Conservation (phyloP, 1,140 invertebrate genomes). For the Neotoxoptera formosana region DNA sequence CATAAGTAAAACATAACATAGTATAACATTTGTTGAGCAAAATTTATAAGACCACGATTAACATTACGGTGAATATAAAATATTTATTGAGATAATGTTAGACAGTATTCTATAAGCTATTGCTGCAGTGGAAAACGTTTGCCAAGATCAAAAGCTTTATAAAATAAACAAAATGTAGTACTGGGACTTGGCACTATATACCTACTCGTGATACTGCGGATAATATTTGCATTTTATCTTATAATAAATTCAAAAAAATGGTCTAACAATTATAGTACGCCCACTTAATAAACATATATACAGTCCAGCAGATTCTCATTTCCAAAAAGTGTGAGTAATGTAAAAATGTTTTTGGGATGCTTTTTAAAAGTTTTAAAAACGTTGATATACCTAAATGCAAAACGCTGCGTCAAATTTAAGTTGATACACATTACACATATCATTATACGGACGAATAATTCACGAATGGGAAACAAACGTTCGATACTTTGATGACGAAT, state of each 20-base stretch:
- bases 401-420: not conserved
- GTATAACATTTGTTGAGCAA: not conserved
- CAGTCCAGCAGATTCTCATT: not conserved
- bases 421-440: not conserved
- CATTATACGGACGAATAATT: not conserved
- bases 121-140: not conserved
- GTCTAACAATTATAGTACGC: not conserved
- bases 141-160: slow-evolving; percentile 1
- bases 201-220: not conserved
- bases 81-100: not conserved
- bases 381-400: not conserved
- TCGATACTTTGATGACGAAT: not conserved
- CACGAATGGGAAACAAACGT: not conserved
- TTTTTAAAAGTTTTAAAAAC: not conserved
- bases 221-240: not conserved
- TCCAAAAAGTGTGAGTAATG: not conserved
- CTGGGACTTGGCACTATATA: not conserved
- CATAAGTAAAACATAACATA: too few relatives aligned
- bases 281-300: not conserved
- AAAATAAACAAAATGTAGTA: not conserved
- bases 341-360: too few relatives aligned
- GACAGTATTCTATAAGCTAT: not conserved
- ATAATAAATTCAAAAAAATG: not conserved
- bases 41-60: not conserved
- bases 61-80: not conserved